phyloP scores from a whole-genome alignment of 1,140 invertebrate genomes.

The Hylaeus volcanicus region DNA sequence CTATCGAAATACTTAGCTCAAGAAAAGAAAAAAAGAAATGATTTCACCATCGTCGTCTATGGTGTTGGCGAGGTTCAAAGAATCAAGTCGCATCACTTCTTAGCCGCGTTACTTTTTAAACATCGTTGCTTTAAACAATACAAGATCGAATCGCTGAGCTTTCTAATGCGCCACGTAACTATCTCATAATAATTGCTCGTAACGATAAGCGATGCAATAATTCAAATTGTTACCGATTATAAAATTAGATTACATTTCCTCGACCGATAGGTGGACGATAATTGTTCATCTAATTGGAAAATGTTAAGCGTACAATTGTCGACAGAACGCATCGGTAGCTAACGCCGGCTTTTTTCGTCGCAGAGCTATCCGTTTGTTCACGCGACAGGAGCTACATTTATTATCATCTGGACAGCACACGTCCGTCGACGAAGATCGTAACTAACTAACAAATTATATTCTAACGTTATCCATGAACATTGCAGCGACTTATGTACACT shows the following conservation, averaged over 20 bases:
- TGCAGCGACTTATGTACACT: conserved; percentile 46
- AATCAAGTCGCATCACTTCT: background rate
- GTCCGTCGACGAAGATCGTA: conserved; percentile 39
- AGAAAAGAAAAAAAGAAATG: background rate
- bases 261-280: conserved; percentile 3
- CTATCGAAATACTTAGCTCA: background rate
- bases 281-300: conserved; percentile 15
- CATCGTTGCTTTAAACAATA: conserved; percentile 1
- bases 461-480: conserved; percentile 35
- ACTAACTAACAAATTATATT: conserved; percentile 24
- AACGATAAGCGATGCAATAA: conserved; percentile 1
- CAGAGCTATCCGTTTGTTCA: background rate
- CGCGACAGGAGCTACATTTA: conserved; percentile 5
- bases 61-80: too few relatives aligned
- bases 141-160: background rate
- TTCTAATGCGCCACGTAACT: conserved; percentile 12
- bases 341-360: background rate
- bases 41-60: background rate
- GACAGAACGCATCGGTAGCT: conserved; percentile 7
- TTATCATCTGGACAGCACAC: conserved; percentile 33
- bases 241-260: conserved; percentile 21
- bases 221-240: conserved; percentile 8
- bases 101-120: conserved; percentile 2
- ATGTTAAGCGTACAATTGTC: conserved; percentile 26
- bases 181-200: background rate